Percentiles rank a stretch among this genome's conserved stretches.
phyloP scores from a whole-genome alignment of 2,888 invertebrate species.

The Campopleginae sp. region DNA sequence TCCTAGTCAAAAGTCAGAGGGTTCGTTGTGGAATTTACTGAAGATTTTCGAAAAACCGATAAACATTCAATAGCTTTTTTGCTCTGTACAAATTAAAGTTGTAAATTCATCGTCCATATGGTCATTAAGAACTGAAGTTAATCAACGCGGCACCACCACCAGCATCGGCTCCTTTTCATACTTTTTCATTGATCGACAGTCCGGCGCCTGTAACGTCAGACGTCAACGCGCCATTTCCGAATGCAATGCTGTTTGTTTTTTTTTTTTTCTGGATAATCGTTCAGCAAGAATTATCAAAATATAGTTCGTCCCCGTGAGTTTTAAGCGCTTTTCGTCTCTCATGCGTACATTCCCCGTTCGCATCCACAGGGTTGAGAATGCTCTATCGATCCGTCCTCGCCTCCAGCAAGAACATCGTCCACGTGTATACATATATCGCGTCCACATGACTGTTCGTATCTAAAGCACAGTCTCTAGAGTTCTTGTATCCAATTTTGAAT shows the following conservation, averaged over 20 bases:
- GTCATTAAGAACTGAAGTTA: neutral
- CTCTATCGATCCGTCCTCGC: slow-evolving; percentile 59
- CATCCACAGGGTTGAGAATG: slow-evolving; percentile 41
- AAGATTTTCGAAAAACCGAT: neutral
- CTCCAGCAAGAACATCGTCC: slow-evolving; percentile 25
- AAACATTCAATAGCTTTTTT: neutral
- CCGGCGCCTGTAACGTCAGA: neutral
- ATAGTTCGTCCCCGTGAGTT: neutral
- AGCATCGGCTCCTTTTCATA: neutral
- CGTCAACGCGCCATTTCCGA: slow-evolving; percentile 6
- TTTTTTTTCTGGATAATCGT: slow-evolving; percentile 1
- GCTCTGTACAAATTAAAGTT: neutral
- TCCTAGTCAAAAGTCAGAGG: neutral
- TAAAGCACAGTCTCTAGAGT: slow-evolving; percentile 47
- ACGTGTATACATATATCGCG: neutral
- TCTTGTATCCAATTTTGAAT: neutral
- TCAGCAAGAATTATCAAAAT: neutral
- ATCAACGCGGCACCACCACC: no score
- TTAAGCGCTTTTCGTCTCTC: slow-evolving; percentile 14
- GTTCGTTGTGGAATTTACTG: neutral
- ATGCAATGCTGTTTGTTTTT: slow-evolving; percentile 15
- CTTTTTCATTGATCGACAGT: neutral
- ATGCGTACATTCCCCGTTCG: slow-evolving; percentile 43
- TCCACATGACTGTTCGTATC: slow-evolving; percentile 7
- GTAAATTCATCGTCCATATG: neutral